Base-by-base conservation (phyloP, 2,888 invertebrate genomes). In the Volucella inanis region DNA sequence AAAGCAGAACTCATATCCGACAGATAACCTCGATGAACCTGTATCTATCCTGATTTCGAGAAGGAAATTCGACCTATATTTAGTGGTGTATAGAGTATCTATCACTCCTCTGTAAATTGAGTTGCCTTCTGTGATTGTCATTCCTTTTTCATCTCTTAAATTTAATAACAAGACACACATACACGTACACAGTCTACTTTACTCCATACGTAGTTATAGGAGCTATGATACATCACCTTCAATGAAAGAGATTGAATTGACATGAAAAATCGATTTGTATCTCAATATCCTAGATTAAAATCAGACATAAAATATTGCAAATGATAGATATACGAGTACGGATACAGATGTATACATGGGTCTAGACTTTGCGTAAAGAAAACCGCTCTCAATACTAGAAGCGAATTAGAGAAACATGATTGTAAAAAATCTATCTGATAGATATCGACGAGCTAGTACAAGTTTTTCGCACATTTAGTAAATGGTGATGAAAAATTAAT, bases 211-310 rank as follows among this genome's bases (percentile, higher is more conserved):
- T 15, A 41, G 8, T 3, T 31, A 49, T n/a, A 41, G 55, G 12
- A 22, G 15, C 67, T 47, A 77, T 55, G 15, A 76, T 67, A 59
- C 49, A 31, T 31, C 31, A 31, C 31, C 31, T 31, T 31, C 31
- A 41, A 47, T 57, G 50, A 64, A 62, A 68, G 74, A 74, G 45
- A 68, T 62, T 47, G 57, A 45, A 67, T 76, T 71, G 81, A 85
- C 85, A 85, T 68, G 64, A 77, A 77, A 85, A 85, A 85, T 85
- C 85, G 75, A 85, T 85, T 85, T 81, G 76, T 62, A 85, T 76
- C 67, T 80, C 67, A 75, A 75, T 84, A 68, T 70, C 49, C 10
- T 41, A 61, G 84, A 84, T 71, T 71, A 67, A 31, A 76, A 39
- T n/a, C 22, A 47, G 45, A 76, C 80, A 80, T 59, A 59, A 49